Evolutionary conservation across 2,797 vertebrate genomes (phyloP).

Genomic region (Lacerta bilineata): DNA sequence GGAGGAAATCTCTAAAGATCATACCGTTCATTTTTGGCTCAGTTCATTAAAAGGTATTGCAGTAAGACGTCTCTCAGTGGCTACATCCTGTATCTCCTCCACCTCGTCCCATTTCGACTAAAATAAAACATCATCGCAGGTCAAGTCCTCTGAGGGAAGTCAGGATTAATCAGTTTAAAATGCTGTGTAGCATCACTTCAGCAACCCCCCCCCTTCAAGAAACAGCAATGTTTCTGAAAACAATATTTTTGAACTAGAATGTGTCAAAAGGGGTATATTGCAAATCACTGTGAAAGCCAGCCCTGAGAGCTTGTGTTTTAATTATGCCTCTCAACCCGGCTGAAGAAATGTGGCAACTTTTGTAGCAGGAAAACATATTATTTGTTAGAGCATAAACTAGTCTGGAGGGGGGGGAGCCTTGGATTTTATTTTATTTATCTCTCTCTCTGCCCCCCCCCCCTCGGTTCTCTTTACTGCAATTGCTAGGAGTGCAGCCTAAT

Average conservation of each 20-base stretch:
- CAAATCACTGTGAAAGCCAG: slow-evolving; percentile 47
- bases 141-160: slow-evolving; percentile 62
- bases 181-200: slow-evolving; percentile 65
- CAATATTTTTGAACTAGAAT: slow-evolving; percentile 69
- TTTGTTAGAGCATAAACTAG: slow-evolving; percentile 59
- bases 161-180: slow-evolving; percentile 72
- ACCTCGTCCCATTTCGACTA: neutral
- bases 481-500: slow-evolving; percentile 23
- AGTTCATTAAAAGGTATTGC: slow-evolving; percentile 53
- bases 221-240: slow-evolving; percentile 63
- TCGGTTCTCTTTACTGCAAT: slow-evolving; percentile 50
- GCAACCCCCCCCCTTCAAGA: slow-evolving; percentile 35
- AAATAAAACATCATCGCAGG: slow-evolving; percentile 62
- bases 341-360: slow-evolving; percentile 61
- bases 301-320: slow-evolving; percentile 59
- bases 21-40: slow-evolving; percentile 51
- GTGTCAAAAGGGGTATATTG: slow-evolving; percentile 53
- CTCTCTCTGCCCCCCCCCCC: neutral
- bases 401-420: neutral
- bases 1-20: slow-evolving; percentile 56
- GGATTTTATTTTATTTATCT: no score
- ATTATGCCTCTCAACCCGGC: slow-evolving; percentile 5
- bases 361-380: slow-evolving; percentile 47
- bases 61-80: slow-evolving; percentile 54
- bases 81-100: slow-evolving; percentile 29